These are phyloP conservation scores for Thamnaconus septentrionalis DNA, from an alignment of 2,113 vertebrate genomes.

Conservation along the genomic window DNA sequence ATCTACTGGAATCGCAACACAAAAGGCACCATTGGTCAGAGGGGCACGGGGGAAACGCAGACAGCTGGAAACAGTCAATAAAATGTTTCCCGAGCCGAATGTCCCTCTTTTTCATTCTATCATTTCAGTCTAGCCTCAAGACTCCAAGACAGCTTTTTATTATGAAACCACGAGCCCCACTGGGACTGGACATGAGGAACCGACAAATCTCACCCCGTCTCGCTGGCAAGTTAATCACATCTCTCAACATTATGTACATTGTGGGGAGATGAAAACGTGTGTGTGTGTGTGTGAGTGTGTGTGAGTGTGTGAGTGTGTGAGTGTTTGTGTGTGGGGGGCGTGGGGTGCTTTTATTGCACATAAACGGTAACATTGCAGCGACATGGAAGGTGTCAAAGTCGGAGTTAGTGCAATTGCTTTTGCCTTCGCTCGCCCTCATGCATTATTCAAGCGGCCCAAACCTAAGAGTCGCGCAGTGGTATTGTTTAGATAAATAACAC, in stretches of 20 bases:
- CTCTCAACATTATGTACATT: constrained; percentile 47
- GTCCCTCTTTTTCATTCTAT: constrained; percentile 32
- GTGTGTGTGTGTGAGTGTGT: not conserved
- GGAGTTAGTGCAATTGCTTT: constrained; percentile 66
- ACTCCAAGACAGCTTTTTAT: constrained; percentile 56
- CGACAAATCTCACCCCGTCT: constrained; percentile 62
- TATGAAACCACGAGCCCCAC: constrained; percentile 54
- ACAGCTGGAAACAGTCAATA: constrained; percentile 5
- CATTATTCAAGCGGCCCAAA: constrained; percentile 70
- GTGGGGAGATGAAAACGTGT: constrained; percentile 6
- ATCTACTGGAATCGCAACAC: no score
- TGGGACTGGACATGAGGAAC: constrained; percentile 50
- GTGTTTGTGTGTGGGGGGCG: constrained; percentile 33
- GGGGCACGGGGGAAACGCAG: no score
- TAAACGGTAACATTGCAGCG: constrained; percentile 38
- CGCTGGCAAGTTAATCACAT: constrained; percentile 57
- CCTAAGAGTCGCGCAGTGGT: constrained; percentile 57
- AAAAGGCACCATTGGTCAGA: no score
- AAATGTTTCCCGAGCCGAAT: constrained; percentile 40
- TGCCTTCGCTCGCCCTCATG: constrained; percentile 67
- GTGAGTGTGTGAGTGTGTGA: constrained; percentile 44
- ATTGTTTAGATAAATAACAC: constrained; percentile 78
- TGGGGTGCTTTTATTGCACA: constrained; percentile 41
- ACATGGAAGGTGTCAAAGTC: constrained; percentile 55
- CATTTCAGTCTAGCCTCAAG: constrained; percentile 35